Evolutionary conservation across 1,140 invertebrate genomes (phyloP).

Genomic region (Tetramorium parvispinum): DNA sequence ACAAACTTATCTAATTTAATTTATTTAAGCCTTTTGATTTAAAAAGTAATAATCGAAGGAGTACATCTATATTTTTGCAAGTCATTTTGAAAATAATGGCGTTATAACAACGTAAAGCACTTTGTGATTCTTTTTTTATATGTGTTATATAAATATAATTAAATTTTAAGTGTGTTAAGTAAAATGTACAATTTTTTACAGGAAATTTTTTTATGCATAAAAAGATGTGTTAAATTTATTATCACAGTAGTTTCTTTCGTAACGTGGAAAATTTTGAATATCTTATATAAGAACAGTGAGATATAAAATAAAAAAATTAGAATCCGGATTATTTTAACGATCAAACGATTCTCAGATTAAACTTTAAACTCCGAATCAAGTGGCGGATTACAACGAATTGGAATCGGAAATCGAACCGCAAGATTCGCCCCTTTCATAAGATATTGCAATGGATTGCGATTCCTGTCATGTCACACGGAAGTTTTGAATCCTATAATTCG

Average conservation of each 20-base stretch:
- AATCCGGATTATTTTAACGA: not conserved
- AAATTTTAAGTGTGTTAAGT: not conserved
- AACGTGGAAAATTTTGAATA: not conserved
- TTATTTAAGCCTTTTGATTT: not conserved
- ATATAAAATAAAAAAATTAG: not conserved
- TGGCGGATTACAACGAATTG: not conserved
- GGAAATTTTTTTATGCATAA: not conserved
- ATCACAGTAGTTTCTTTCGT: not conserved
- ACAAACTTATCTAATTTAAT: no score
- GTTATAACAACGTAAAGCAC: not conserved
- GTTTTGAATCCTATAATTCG: not conserved
- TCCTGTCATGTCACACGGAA: slow-evolving; percentile 6
- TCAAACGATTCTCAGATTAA: slow-evolving; percentile 23
- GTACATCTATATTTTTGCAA: not conserved
- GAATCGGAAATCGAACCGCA: slow-evolving; percentile 23
- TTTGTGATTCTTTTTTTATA: not conserved
- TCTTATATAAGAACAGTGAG: not conserved
- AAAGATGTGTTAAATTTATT: not conserved
- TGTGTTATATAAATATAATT: not conserved
- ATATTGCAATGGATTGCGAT: slow-evolving; percentile 7
- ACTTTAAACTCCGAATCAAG: slow-evolving; percentile 12
- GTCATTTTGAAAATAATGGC: not conserved
- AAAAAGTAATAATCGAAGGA: not conserved
- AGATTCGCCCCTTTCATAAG: slow-evolving; percentile 16
- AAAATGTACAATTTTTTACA: not conserved